Evolutionary conservation across 2,888 invertebrate species (phyloP).

Genomic region (Eilema caniola): DNA sequence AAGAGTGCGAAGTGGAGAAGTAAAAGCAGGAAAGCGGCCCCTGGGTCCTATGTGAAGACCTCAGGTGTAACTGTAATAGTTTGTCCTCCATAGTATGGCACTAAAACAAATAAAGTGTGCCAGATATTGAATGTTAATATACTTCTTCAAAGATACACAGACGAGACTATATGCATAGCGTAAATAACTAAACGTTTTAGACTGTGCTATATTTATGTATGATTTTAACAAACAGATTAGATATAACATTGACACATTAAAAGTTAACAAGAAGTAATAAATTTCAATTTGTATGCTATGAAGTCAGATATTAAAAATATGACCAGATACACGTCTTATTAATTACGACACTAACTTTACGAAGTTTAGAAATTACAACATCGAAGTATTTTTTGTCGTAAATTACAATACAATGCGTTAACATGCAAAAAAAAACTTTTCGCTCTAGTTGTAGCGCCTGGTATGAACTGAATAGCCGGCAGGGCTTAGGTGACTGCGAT

Average conservation of each 20-base stretch:
- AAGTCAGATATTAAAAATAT: neutral
- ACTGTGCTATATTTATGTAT: neutral
- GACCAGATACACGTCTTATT: neutral
- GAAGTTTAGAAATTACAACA: neutral
- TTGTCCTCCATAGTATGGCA: too few relatives aligned
- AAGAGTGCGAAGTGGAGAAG: neutral
- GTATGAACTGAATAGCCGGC: conserved; percentile 16
- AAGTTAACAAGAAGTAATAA: neutral
- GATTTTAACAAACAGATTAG: neutral
- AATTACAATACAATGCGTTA: neutral
- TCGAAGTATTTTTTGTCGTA: neutral
- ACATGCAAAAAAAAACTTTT: conserved; percentile 58
- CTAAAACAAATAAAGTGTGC: too few relatives aligned
- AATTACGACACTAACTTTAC: neutral
- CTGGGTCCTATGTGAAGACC: neutral
- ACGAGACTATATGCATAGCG: too few relatives aligned
- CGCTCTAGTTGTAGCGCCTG: conserved; percentile 65
- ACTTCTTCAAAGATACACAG: too few relatives aligned
- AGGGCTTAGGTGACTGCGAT: conserved; percentile 56
- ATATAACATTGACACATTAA: neutral
- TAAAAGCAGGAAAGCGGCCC: neutral
- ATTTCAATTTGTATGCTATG: neutral
- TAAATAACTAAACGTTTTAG: too few relatives aligned
- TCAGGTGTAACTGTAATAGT: neutral
- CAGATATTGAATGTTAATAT: too few relatives aligned